A percentile compares a stretch with the other conserved stretches of the same genome.
These are phyloP conservation scores for Hermaeophaga mercurialis DNA, from an alignment of 2,888 invertebrate species.

Conservation along the genomic window DNA sequence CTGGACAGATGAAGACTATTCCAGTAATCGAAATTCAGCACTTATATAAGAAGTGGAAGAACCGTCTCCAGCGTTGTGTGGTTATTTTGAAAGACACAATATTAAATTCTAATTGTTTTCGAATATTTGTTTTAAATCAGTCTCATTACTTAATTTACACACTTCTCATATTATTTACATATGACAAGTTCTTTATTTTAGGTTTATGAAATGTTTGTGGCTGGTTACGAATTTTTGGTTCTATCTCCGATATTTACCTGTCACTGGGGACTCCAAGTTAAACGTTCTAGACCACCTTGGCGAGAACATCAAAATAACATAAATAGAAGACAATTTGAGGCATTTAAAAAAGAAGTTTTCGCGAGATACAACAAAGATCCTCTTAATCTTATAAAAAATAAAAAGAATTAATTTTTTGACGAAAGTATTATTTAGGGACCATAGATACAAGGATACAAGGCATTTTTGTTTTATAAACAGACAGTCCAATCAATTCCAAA, in stretches of 20 bases:
- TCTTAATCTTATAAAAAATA: conserved; percentile 57
- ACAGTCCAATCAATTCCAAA: too few species aligned
- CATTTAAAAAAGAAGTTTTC: conserved; percentile 82
- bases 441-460: background rate
- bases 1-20: too few species aligned
- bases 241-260: conserved; percentile 87
- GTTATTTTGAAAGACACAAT: too few species aligned
- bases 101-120: background rate
- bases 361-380: conserved; percentile 76
- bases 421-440: conserved; percentile 12
- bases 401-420: conserved; percentile 12
- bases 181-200: too few species aligned
- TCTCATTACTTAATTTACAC: background rate
- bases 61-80: too few species aligned
- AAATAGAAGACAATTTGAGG: conserved; percentile 81
- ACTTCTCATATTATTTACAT: too few species aligned
- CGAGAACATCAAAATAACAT: conserved; percentile 84
- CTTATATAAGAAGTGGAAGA: too few species aligned
- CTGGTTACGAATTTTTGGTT: conserved; percentile 86
- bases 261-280: conserved; percentile 86
- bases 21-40: too few species aligned
- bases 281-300: conserved; percentile 80
- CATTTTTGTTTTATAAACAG: too few species aligned
- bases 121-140: too few species aligned
- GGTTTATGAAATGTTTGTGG: conserved; percentile 92